phyloP scores from a whole-genome alignment of 2,888 invertebrate species.

The Amphipoea lucens region DNA sequence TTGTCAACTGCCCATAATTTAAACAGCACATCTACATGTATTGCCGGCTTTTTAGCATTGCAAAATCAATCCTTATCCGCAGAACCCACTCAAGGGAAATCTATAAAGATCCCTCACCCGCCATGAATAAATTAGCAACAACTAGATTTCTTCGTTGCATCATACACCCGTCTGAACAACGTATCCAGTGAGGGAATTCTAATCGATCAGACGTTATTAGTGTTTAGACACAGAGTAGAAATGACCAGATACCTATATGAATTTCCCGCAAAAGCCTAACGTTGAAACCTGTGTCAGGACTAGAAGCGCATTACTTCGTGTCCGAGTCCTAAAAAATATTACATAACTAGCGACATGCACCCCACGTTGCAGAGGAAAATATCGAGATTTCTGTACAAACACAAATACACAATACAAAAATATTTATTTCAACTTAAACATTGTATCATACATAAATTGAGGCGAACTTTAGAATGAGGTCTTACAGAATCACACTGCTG shows the following conservation, averaged over 20 bases:
- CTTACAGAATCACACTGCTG: no score
- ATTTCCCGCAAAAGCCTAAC: no score
- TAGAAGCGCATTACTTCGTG: no score
- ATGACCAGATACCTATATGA: neutral
- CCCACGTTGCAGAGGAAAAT: neutral
- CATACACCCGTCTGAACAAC: conserved; percentile 9
- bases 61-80: conserved; percentile 2
- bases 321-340: no score
- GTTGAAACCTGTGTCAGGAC: no score
- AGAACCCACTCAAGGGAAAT: conserved; percentile 45
- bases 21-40: neutral
- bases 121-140: conserved; percentile 47
- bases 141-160: conserved; percentile 39
- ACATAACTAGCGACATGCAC: no score
- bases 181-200: conserved; percentile 17
- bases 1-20: no score
- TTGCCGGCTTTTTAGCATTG: neutral
- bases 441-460: no score
- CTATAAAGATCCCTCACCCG: conserved; percentile 3
- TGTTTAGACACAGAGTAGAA: conserved; percentile 21
- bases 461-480: no score
- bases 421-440: no score
- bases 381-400: neutral
- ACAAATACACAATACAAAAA: no score
- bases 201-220: conserved; percentile 15